phyloP scores from a whole-genome alignment of 1,140 invertebrate genomes.

The Riptortus pedestris region DNA sequence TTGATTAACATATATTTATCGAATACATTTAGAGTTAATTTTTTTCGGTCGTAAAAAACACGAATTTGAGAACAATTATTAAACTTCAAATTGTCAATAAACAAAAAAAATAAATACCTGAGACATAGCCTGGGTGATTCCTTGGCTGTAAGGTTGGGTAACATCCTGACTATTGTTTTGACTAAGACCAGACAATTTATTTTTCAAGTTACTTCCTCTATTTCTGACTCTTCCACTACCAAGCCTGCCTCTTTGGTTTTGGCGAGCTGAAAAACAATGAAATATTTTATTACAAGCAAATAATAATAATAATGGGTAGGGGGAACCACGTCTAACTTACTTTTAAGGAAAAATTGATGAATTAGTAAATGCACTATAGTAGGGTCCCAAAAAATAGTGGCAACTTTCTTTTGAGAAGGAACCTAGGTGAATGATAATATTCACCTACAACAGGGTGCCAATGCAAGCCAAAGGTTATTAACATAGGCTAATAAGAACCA shows the following conservation, averaged over 20 bases:
- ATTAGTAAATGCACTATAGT: no score
- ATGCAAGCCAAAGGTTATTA: no score
- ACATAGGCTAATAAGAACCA: no score
- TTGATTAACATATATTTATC: constrained; percentile 3
- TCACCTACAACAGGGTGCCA: no score
- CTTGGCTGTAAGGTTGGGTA: constrained; percentile 52
- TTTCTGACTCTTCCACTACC: constrained; percentile 32
- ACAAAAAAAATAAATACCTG: constrained; percentile 39
- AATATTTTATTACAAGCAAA: not conserved
- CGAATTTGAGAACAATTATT: not conserved
- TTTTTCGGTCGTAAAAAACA: not conserved
- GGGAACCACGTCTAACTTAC: no score
- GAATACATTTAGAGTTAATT: no score
- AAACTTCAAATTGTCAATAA: not conserved
- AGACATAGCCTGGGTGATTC: constrained; percentile 38
- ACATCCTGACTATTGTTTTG: constrained; percentile 41
- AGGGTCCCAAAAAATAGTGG: no score
- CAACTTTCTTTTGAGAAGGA: no score
- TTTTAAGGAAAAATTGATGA: no score
- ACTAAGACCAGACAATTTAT: constrained; percentile 28
- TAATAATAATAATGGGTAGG: no score
- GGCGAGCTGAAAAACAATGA: constrained; percentile 28
- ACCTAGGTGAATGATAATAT: no score
- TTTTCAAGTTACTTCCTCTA: constrained; percentile 30
- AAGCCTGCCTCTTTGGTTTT: constrained; percentile 32